phyloP scores from a whole-genome alignment of 2,888 invertebrate species.

The Conchocele bisecta region DNA sequence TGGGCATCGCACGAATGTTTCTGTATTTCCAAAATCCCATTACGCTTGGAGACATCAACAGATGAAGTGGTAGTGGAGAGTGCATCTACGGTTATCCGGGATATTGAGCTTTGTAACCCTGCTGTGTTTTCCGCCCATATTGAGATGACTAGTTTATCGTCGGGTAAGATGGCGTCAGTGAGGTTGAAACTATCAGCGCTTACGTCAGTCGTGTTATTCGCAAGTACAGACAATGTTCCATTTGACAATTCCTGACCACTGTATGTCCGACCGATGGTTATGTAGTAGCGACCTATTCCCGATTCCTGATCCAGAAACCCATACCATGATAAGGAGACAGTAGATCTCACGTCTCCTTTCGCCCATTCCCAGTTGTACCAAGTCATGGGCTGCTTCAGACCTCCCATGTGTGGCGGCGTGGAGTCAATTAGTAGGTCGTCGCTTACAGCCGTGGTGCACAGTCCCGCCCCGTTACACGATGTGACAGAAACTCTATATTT shows the following conservation, averaged over 20 bases:
- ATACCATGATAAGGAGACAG: conserved; percentile 55
- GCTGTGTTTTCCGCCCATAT: conserved; percentile 59
- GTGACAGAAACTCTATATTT: conserved; percentile 49
- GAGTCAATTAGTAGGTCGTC: conserved; percentile 59
- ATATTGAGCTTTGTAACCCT: conserved; percentile 43
- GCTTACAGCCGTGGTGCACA: conserved; percentile 50
- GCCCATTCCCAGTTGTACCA: conserved; percentile 31
- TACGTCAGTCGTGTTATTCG: neutral
- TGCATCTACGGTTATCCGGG: conserved; percentile 37
- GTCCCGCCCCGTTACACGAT: conserved; percentile 57
- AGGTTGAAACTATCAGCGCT: conserved; percentile 1
- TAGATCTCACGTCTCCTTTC: neutral
- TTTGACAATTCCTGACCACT: conserved; percentile 50
- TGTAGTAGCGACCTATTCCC: conserved; percentile 40
- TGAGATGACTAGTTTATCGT: conserved; percentile 42
- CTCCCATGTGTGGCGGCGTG: conserved; percentile 63
- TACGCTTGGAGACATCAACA: neutral
- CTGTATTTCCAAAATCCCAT: conserved; percentile 44
- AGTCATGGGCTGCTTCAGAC: conserved; percentile 47
- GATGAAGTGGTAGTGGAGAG: neutral
- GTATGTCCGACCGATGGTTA: conserved; percentile 43
- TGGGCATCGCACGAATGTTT: conserved; percentile 57
- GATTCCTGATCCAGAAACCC: conserved; percentile 64
- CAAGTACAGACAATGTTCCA: neutral
- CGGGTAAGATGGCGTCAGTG: conserved; percentile 3